These are phyloP conservation scores for Sceloporus tristichus DNA, from an alignment of 2,113 vertebrate species.

Conservation along the genomic window DNA sequence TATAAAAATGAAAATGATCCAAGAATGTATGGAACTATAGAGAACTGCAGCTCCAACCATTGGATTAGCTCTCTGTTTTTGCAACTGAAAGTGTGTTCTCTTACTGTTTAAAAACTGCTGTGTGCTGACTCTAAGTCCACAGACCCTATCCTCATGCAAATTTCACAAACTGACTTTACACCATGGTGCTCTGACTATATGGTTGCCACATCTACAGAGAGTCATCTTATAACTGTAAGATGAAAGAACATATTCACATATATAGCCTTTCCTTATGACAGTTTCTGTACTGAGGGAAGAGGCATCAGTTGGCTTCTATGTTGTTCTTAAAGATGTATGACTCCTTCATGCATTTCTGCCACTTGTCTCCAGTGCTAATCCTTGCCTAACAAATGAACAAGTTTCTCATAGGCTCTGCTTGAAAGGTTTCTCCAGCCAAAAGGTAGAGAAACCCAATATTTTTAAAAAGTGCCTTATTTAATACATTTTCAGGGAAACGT, in stretches of 20 bases:
- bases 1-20: background rate
- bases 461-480: too few relatives aligned
- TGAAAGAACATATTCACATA: background rate
- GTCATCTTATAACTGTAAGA: background rate
- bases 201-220: background rate
- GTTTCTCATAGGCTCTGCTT: background rate
- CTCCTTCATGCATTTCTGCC: background rate
- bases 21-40: background rate
- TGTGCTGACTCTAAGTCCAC: background rate
- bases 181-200: background rate
- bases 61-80: background rate
- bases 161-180: background rate
- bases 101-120: background rate
- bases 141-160: background rate
- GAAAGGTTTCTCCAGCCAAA: background rate
- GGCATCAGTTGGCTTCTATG: background rate
- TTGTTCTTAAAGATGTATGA: background rate
- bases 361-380: background rate
- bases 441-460: too few relatives aligned
- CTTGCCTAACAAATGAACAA: background rate
- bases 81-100: background rate
- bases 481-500: too few relatives aligned
- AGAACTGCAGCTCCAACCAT: background rate
- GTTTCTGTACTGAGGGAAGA: background rate
- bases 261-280: background rate